Base-by-base conservation (phyloP, 2,113 vertebrate species). In the Pangasianodon hypophthalmus region DNA sequence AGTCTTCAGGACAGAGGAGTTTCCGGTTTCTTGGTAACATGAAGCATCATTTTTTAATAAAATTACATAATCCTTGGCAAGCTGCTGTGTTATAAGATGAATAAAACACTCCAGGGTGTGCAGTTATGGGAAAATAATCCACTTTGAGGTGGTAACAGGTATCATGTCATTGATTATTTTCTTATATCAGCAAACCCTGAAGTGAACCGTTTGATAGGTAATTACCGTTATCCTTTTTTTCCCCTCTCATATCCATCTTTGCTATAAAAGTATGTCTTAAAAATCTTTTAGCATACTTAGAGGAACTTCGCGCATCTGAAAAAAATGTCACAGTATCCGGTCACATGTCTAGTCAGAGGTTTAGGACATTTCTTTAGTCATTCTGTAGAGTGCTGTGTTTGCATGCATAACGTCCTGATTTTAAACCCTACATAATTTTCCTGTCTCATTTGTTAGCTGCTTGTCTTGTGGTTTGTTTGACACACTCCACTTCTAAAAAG, bases 291-390 rank as follows among this genome's bases (percentile, higher is more conserved):
- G 48, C 4, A 48, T 8, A 48, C 48, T 48, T 8, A 37, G 37
- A 37, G 29, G 6, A 29, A 64, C 26, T 64, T 64, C 29, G 56
- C 6, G 4, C 10, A 18, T 6, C 32, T 71, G 16, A 37, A 41
- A 73, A 4, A 69, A 32, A 1, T 5, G 26, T 64, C 62, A 1
- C 67, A 69, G n/a, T 69, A 69, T 32, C n/a, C 64, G n/a, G 67
- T 32, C 67, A 69, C 67, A 13, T n/a, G 13, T 37, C 37, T 82
- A 80, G 58, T 21, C 87, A 89, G 90, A 88, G 89, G 82, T 50
- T 87, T 46, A 67, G 62, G 80, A 87, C 18, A n/a, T 62, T 14
- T 58, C 58, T 50, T 58, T 82, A 69, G 9, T 69, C 4, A 16
- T 69, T 32, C n/a, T 69, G 3, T 62, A 26, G 24, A 62, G 64